Evolutionary conservation across 2,113 vertebrate genomes (phyloP), one percentile per base, ranked within the genome.

Genomic region (Tupaia tana): DNA sequence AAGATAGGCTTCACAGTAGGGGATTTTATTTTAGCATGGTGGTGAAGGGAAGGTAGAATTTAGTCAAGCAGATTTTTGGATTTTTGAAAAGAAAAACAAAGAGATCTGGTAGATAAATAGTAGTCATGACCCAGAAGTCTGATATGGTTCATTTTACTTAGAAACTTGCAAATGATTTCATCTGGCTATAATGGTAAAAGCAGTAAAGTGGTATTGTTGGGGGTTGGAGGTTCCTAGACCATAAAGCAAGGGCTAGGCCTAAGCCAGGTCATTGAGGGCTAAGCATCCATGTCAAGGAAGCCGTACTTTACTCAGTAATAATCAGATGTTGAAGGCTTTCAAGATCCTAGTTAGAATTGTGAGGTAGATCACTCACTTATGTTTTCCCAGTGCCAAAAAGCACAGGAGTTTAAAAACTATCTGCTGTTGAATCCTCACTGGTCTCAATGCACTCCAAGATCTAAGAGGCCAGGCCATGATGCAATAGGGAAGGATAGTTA

Each of bases 11-110:
- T 89, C 54, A 61, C 25, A 73, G 59, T 74, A 19, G 63, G 91
- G 89, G 22, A 67, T 78, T 91, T 91, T 20, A 80, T 70, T 89
- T 88, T 34, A 69, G 16, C 31, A 22, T 92, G 27, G 52, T 82
- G 70, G 29, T 67, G 6, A 89, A 67, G 58, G 25, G 59, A 84
- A 91, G 22, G 66, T 84, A 80, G 59, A 69, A 83, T 69, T 83
- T 66, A 93, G 31, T 2, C 22, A 70, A 92, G 25, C 8, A 63
- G n/a, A 74, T 67, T 24, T 59, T 64, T 25, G 4, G 75, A 34
- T n/a, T 14, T 52, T 77, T 16, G 24, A 22, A 24, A 79, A 79
- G 12, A 63, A n/a, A 74, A 20, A 73, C 16, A 61, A 29, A 54
- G 58, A 81, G 25, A 67, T 22, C 52, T 8, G 58, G 24, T 9